phyloP scores from a whole-genome alignment of 2,113 vertebrate species.

The Galbula dea region DNA sequence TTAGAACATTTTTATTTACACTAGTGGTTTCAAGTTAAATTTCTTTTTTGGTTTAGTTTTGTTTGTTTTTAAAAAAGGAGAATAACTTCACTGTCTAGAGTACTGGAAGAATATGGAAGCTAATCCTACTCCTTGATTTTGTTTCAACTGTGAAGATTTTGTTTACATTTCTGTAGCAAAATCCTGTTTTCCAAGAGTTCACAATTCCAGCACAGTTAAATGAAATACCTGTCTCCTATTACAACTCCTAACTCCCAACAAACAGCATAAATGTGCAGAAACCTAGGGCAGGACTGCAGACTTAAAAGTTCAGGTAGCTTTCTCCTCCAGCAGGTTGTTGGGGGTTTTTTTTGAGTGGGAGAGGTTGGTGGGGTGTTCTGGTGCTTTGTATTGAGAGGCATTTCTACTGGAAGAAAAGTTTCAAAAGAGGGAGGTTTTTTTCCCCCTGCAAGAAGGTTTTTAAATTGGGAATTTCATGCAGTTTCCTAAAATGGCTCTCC shows the following conservation, averaged over 20 bases:
- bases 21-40: not conserved
- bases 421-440: not conserved
- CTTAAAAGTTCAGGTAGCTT: not conserved
- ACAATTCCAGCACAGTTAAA: not conserved
- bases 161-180: not conserved
- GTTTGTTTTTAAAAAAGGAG: not conserved
- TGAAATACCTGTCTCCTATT: not conserved
- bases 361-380: not conserved
- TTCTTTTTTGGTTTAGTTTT: not conserved
- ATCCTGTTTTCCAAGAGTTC: not conserved
- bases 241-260: not conserved
- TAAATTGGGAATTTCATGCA: slow-evolving; percentile 32
- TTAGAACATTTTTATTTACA: not conserved
- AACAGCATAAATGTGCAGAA: not conserved
- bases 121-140: not conserved
- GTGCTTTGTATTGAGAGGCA: not conserved
- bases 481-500: slow-evolving; percentile 24
- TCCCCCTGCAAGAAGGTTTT: not conserved
- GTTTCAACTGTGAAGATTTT: not conserved
- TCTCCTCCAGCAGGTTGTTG: not conserved
- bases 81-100: not conserved
- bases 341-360: not conserved
- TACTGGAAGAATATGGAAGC: not conserved
- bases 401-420: not conserved
- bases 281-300: not conserved